Evolutionary conservation across 2,113 vertebrate species (phyloP).

Genomic region (Sylvietta virens): DNA sequence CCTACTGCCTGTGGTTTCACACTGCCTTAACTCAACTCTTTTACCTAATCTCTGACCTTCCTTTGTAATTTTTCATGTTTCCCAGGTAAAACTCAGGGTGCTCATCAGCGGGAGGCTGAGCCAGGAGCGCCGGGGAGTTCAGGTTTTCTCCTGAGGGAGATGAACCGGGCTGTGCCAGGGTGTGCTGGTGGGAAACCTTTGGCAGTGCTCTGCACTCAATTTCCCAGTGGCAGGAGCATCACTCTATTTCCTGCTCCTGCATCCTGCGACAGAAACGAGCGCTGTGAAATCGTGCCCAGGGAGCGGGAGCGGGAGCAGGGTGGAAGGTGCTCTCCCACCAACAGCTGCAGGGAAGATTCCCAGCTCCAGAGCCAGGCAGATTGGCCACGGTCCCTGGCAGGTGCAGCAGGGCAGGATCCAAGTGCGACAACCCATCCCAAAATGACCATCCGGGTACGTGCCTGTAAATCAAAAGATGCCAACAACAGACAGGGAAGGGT

Average conservation of each 20-base stretch:
- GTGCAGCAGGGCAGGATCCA: background rate
- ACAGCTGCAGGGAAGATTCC: background rate
- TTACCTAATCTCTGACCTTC: constrained; percentile 65
- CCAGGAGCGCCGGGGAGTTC: background rate
- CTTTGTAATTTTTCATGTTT: constrained; percentile 43
- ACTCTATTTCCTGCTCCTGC: background rate
- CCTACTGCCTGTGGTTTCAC: constrained; percentile 34
- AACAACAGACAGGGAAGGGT: background rate
- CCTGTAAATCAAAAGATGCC: background rate
- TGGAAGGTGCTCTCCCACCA: background rate
- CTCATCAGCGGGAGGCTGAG: background rate
- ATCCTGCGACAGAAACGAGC: accelerated
- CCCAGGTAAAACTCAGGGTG: constrained; percentile 36
- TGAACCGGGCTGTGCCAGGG: background rate
- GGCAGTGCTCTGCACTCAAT: background rate
- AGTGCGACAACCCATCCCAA: background rate
- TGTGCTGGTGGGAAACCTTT: background rate
- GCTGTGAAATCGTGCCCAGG: accelerated
- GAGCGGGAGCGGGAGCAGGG: background rate
- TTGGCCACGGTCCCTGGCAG: background rate
- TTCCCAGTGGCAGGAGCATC: background rate
- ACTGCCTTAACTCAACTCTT: constrained; percentile 54
- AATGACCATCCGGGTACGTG: accelerated
- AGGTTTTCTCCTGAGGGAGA: background rate
- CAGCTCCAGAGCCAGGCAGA: background rate